Conservation (phyloP, 2,113 vertebrate genomes). For the Pan paniscus region DNA sequence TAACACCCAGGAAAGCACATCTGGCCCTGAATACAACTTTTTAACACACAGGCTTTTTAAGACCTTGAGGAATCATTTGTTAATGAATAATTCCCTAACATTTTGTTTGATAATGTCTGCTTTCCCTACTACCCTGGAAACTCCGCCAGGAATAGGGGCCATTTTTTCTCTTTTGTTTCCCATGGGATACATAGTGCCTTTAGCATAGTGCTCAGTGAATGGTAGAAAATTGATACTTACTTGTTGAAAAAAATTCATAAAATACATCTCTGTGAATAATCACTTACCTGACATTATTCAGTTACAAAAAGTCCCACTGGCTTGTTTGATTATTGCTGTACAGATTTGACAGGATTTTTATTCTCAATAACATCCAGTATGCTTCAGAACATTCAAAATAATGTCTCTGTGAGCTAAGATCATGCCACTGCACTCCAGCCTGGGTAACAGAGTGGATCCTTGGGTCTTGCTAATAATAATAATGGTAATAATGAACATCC, state of each 20-base stretch:
- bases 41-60: neutral
- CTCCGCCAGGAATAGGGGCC: neutral
- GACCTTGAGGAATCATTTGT: neutral
- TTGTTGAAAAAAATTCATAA: neutral
- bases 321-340: neutral
- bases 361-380: neutral
- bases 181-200: neutral
- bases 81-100: neutral
- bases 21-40: neutral
- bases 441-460: no score
- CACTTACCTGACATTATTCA: neutral
- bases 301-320: neutral
- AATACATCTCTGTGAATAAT: neutral
- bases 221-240: neutral
- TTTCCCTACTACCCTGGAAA: neutral
- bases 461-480: no score
- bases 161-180: neutral
- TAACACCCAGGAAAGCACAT: neutral
- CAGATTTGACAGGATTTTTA: neutral
- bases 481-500: neutral
- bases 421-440: no score
- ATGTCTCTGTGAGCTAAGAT: no score
- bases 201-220: neutral
- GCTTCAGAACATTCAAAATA: neutral
- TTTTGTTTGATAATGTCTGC: neutral